phyloP scores from a whole-genome alignment of 2,113 vertebrate genomes.

The Neolamprologus brichardi region DNA sequence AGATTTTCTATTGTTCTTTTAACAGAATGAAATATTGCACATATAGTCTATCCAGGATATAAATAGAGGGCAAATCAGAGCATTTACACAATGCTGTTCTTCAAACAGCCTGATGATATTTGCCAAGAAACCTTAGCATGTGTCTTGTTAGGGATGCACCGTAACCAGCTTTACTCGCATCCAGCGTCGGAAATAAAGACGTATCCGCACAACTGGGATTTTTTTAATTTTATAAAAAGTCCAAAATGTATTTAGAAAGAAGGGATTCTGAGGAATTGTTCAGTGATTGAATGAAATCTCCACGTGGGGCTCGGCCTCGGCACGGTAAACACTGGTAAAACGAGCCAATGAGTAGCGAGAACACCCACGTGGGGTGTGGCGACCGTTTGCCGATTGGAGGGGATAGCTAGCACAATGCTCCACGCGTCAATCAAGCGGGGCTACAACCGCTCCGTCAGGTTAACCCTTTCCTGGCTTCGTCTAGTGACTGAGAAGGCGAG shows the following conservation, averaged over 20 bases:
- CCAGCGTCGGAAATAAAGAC: not conserved
- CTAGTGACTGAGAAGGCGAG: conserved; percentile 31
- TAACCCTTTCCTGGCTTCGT: conserved; percentile 65
- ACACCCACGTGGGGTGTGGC: conserved; percentile 69
- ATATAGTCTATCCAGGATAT: not conserved
- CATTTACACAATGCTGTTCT: not conserved
- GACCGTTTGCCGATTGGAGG: conserved; percentile 64
- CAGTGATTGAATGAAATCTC: conserved; percentile 78
- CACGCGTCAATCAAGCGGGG: conserved; percentile 68
- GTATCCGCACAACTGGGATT: not conserved
- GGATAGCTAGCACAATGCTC: conserved; percentile 7
- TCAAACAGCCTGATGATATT: conserved; percentile 19
- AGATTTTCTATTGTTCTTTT: not conserved
- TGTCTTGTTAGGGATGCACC: not conserved
- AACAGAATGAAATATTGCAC: not conserved
- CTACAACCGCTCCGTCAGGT: conserved; percentile 39
- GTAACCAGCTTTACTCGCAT: not conserved
- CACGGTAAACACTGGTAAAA: conserved; percentile 63
- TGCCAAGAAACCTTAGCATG: not conserved
- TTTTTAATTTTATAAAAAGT: conserved; percentile 10
- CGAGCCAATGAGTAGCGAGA: conserved; percentile 51
- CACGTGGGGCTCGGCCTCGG: conserved; percentile 75
- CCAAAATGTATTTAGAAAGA: conserved; percentile 11
- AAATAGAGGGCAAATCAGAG: not conserved
- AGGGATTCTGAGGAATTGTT: conserved; percentile 55